Evolutionary conservation across 2,797 vertebrate species (phyloP).

Genomic region (Hyperoplus lanceolatus): DNA sequence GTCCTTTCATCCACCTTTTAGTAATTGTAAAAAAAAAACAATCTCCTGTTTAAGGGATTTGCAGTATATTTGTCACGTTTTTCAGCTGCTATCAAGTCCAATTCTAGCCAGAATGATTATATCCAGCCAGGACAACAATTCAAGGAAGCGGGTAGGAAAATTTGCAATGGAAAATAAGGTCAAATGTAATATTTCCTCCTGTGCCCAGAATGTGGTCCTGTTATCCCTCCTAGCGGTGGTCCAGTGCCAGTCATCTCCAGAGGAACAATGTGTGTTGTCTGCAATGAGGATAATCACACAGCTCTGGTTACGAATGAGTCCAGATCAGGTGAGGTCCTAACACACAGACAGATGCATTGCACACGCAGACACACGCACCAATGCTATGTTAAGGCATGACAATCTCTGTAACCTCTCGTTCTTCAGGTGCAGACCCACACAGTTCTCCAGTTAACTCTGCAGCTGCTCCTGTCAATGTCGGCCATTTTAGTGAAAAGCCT

Average conservation of each 20-base stretch:
- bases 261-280: constrained; percentile 72
- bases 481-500: constrained; percentile 86
- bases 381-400: neutral
- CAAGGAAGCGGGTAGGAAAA: neutral
- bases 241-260: constrained; percentile 74
- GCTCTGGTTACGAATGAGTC: constrained; percentile 87
- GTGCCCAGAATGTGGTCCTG: constrained; percentile 65
- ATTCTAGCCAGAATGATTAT: neutral
- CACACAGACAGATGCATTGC: neutral
- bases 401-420: neutral
- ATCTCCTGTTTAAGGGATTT: neutral
- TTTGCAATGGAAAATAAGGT: neutral
- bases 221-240: constrained; percentile 83
- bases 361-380: neutral
- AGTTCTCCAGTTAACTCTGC: constrained; percentile 85
- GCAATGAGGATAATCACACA: constrained; percentile 79
- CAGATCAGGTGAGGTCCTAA: constrained; percentile 86
- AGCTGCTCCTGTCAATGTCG: constrained; percentile 87
- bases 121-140: constrained; percentile 11
- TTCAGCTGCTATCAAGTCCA: neutral
- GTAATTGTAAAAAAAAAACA: neutral
- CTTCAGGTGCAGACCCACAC: constrained; percentile 85
- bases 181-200: neutral
- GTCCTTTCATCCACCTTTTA: neutral
- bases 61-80: neutral